Percentiles rank a stretch among this genome's conserved stretches.
phyloP scores from a whole-genome alignment of 2,113 vertebrate species.

The Larimichthys polyactis region DNA sequence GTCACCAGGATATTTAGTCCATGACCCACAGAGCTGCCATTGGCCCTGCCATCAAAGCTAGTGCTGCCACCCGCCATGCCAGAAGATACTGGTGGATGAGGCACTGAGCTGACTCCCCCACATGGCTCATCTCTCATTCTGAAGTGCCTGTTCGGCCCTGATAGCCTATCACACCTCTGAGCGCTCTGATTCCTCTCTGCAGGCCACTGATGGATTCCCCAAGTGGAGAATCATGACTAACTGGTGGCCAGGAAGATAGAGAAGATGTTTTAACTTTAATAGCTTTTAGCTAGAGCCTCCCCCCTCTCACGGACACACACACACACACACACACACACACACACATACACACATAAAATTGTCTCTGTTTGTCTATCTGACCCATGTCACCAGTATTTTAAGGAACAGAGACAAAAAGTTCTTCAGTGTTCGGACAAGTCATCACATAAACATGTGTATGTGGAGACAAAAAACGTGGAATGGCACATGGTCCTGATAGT shows the following conservation, averaged over 20 bases:
- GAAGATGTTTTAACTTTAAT: constrained; percentile 14
- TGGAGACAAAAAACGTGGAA: background rate
- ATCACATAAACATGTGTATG: background rate
- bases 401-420: no score
- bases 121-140: constrained; percentile 28
- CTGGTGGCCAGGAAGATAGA: constrained; percentile 7
- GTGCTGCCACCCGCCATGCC: constrained; percentile 2
- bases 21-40: background rate
- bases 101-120: constrained; percentile 19
- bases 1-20: background rate
- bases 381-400: background rate
- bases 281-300: constrained; percentile 10
- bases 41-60: constrained; percentile 21
- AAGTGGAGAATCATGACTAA: constrained; percentile 30
- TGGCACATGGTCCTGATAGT: background rate
- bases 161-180: constrained; percentile 40
- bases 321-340: no score
- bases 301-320: no score
- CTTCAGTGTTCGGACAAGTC: background rate
- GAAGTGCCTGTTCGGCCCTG: constrained; percentile 30
- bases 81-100: constrained; percentile 20
- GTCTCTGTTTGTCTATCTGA: background rate
- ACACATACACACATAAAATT: background rate
- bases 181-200: constrained; percentile 17
- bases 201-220: constrained; percentile 25